Conservation (phyloP, 2,888 invertebrate species). For the Trissolcus brochymenae region DNA sequence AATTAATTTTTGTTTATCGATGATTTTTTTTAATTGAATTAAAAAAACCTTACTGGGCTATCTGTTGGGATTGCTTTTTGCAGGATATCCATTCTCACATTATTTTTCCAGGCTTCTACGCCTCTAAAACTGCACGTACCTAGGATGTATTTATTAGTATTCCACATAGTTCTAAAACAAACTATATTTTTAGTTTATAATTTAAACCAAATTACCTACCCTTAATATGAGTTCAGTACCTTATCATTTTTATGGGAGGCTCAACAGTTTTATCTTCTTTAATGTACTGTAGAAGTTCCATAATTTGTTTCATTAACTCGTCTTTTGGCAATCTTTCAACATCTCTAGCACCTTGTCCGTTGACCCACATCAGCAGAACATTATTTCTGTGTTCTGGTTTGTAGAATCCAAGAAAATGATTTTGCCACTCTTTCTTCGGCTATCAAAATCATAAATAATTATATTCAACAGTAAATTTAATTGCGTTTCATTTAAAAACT, state of each 20-base stretch:
- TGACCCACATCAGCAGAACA: conserved; percentile 82
- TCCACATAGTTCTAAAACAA: conserved; percentile 82
- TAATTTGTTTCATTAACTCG: conserved; percentile 77
- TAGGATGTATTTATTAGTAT: conserved; percentile 81
- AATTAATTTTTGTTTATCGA: not conserved
- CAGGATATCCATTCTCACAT: conserved; percentile 77
- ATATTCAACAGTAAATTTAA: not conserved
- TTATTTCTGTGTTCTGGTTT: conserved; percentile 80
- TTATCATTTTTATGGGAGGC: conserved; percentile 76
- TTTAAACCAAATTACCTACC: not conserved
- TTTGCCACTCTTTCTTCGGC: conserved; percentile 79
- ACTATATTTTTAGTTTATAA: not conserved
- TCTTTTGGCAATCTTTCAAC: conserved; percentile 80
- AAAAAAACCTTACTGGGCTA: conserved; percentile 66
- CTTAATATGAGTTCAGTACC: conserved; percentile 71
- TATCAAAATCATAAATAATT: conserved; percentile 20
- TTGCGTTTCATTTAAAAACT: not conserved
- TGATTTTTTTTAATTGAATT: not conserved
- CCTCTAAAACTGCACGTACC: conserved; percentile 84
- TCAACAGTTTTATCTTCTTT: conserved; percentile 77
- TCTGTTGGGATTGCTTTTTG: conserved; percentile 77
- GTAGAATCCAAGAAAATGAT: conserved; percentile 81
- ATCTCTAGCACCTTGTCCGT: conserved; percentile 79
- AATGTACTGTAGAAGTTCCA: conserved; percentile 78
- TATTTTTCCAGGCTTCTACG: conserved; percentile 76